Percentiles rank a stretch among this genome's conserved stretches.
These are phyloP conservation scores for Felis catus DNA, from an alignment of 2,113 vertebrate species.

Conservation along the genomic window F.catus_Fca126_mat1.0 CM031426.1:31948501-31949000, in stretches of 20 bases:
- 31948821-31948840: constrained; percentile 85
- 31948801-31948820: constrained; percentile 85
- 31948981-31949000: not conserved
- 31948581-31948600: too few relatives aligned
- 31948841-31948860: constrained; percentile 86
- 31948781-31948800: constrained; percentile 80
- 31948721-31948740: constrained; percentile 62
- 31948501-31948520: too few relatives aligned
- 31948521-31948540: too few relatives aligned
- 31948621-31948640: not conserved
- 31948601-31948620: constrained; percentile 30
- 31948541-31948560: too few relatives aligned
- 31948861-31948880: constrained; percentile 85
- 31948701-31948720: constrained; percentile 62
- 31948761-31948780: constrained; percentile 81
- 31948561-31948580: too few relatives aligned
- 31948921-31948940: constrained; percentile 87
- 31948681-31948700: constrained; percentile 40
- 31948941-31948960: constrained; percentile 88
- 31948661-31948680: constrained; percentile 25
- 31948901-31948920: constrained; percentile 89
- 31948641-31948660: not conserved
- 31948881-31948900: constrained; percentile 88
- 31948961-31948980: constrained; percentile 84
- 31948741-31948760: constrained; percentile 79